phyloP scores from a whole-genome alignment of 1,140 invertebrate species.

The Brachionus rotundiformis region DNA sequence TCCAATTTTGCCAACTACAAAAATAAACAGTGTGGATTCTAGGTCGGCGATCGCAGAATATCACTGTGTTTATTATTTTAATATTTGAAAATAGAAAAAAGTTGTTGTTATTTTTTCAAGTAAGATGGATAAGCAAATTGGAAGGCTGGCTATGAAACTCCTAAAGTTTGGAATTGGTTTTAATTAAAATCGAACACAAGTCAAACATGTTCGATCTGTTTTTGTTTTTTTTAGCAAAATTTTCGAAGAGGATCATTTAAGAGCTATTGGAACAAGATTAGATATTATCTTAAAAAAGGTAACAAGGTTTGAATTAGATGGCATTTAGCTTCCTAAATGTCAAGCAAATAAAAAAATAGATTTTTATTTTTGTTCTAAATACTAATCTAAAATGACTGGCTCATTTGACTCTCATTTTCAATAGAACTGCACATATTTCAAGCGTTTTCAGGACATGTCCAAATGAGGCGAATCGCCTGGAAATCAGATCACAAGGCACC shows the following conservation, averaged over 20 bases:
- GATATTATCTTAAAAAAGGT: slow-evolving; percentile 43
- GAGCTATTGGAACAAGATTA: slow-evolving; percentile 10
- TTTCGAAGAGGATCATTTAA: slow-evolving; percentile 31
- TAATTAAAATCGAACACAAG: slow-evolving; percentile 21
- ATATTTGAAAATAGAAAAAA: neutral
- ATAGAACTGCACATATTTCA: neutral
- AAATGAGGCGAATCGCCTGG: slow-evolving; percentile 24
- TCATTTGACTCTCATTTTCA: neutral
- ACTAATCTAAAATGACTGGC: slow-evolving; percentile 8
- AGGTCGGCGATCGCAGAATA: slow-evolving; percentile 34
- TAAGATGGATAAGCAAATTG: slow-evolving; percentile 6
- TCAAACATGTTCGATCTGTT: slow-evolving; percentile 20
- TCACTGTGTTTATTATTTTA: slow-evolving; percentile 46
- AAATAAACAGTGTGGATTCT: slow-evolving; percentile 38
- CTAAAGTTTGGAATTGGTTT: slow-evolving; percentile 46
- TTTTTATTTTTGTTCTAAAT: neutral
- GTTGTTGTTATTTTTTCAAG: neutral
- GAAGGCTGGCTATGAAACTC: slow-evolving; percentile 12
- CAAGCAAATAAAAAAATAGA: neutral
- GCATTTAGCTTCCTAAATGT: slow-evolving; percentile 13
- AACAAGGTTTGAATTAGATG: slow-evolving; percentile 21
- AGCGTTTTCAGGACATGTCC: slow-evolving; percentile 15
- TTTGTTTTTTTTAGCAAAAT: neutral
- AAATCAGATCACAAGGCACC: slow-evolving; percentile 9
- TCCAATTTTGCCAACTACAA: slow-evolving; percentile 13